phyloP scores from a whole-genome alignment of 2,888 invertebrate genomes.

The Matsumyia berberina region DNA sequence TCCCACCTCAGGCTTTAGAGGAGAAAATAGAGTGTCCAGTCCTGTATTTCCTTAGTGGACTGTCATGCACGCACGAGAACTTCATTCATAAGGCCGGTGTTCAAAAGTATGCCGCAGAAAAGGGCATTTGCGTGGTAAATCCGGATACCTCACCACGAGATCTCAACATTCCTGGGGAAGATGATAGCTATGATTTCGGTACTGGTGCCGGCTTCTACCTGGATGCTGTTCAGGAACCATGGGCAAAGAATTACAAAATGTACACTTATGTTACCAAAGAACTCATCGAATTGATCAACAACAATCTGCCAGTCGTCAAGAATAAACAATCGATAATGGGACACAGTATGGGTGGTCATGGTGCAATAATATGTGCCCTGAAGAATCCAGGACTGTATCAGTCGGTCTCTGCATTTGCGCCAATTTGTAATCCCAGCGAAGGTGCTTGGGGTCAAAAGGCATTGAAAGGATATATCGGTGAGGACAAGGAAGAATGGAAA shows the following conservation, averaged over 20 bases:
- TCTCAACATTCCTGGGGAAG: slow-evolving; percentile 94
- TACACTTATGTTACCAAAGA: slow-evolving; percentile 96
- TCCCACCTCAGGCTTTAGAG: slow-evolving; percentile 89
- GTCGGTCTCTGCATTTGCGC: slow-evolving; percentile 97
- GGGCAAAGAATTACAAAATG: slow-evolving; percentile 97
- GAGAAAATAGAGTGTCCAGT: slow-evolving; percentile 88
- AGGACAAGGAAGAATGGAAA: slow-evolving; percentile 88
- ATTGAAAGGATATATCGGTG: slow-evolving; percentile 92
- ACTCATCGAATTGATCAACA: slow-evolving; percentile 89
- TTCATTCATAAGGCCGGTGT: slow-evolving; percentile 98
- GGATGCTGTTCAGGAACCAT: slow-evolving; percentile 95
- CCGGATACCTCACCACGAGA: slow-evolving; percentile 98
- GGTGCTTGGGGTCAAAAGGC: slow-evolving; percentile 96
- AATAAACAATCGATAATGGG: slow-evolving; percentile 91
- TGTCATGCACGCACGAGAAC: slow-evolving; percentile 97
- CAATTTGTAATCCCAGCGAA: slow-evolving; percentile 94
- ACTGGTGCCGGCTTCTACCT: slow-evolving; percentile 98
- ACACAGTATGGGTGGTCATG: slow-evolving; percentile 99
- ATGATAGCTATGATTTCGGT: slow-evolving; percentile 97
- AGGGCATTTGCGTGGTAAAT: slow-evolving; percentile 94
- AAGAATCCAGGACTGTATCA: slow-evolving; percentile 95
- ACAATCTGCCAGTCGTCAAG: slow-evolving; percentile 88
- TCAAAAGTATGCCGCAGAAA: slow-evolving; percentile 94
- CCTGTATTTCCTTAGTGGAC: slow-evolving; percentile 95
- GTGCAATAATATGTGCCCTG: slow-evolving; percentile 94